phyloP scores from a whole-genome alignment of 2,797 vertebrate species.

The Sphaeramia orbicularis region DNA sequence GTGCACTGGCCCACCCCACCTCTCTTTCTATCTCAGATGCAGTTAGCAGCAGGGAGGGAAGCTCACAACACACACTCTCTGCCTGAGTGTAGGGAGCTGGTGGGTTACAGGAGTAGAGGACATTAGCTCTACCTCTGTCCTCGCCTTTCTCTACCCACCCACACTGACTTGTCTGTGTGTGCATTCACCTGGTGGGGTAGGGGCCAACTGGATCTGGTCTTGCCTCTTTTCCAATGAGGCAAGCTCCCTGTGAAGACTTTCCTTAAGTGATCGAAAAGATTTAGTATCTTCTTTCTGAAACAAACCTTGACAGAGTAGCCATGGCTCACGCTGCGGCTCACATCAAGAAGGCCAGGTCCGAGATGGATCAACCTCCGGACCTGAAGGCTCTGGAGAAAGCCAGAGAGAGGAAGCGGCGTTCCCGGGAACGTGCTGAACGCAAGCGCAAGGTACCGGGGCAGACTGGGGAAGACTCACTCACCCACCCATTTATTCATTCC shows the following conservation, averaged over 20 bases:
- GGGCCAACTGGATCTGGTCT: background rate
- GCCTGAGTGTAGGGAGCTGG: conserved; percentile 43
- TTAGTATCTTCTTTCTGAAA: conserved; percentile 18
- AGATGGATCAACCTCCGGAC: conserved; percentile 90
- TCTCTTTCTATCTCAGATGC: conserved; percentile 68
- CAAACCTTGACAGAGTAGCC: conserved; percentile 36
- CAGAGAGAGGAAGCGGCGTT: conserved; percentile 90
- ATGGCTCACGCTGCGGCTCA: conserved; percentile 98
- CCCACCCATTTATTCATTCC: conserved; percentile 43
- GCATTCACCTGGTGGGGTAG: conserved; percentile 43
- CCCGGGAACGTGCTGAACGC: conserved; percentile 92
- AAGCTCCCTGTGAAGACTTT: conserved; percentile 19
- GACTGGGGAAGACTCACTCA: conserved; percentile 18
- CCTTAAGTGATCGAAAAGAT: conserved; percentile 36
- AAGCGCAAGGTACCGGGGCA: conserved; percentile 93
- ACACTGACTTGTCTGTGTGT: conserved; percentile 11
- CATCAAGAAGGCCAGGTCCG: conserved; percentile 95
- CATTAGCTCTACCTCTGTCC: conserved; percentile 29
- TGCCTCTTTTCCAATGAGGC: conserved; percentile 13
- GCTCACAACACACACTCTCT: conserved; percentile 44
- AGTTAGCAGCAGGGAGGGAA: conserved; percentile 63
- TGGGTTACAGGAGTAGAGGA: conserved; percentile 49
- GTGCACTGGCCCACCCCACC: conserved; percentile 47
- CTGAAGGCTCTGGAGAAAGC: conserved; percentile 92
- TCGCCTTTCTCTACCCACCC: conserved; percentile 4